Evolutionary conservation across 2,797 vertebrate genomes (phyloP), one percentile per base, ranked within the genome.

Genomic region (Centropyge bicolor): DNA sequence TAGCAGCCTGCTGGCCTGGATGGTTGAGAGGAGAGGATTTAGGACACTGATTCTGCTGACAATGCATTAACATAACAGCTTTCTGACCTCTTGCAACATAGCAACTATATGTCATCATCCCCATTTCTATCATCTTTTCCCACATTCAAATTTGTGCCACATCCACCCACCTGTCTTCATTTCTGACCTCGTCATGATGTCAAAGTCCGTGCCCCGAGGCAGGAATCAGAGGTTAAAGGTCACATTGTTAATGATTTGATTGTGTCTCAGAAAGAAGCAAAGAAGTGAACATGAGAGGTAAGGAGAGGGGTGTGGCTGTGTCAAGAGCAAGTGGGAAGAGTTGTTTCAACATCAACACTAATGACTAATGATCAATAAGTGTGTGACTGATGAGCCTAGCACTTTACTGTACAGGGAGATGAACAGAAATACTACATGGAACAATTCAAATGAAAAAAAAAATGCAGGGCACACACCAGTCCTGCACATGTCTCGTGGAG

Each of bases 181-280:
- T 55, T 49, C 61, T 45, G 27, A 45, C 52, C 46, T 49, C 9
- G 14, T 38, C 70, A 41, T 24, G 17, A 74, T 20, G 5, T 56
- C 51, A 66, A 49, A 20, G 0, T 36, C 51, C 36, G 8, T 51
- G 22, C 2, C 0, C 22, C 8, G 10, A 66, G 0, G 19, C 31
- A 70, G 8, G 17, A 83, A 17, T 24, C 12, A 49, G 17, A 61
- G 75, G 82, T 80, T 1, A 82, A 72, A 85, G 85, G 82, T 89
- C 57, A 63, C 51, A 70, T 55, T 70, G 67, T 83, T 75, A 60
- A 65, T 19, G 14, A 77, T 71, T 36, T 36, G 14, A 83, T 31
- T 81, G 54, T 45, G 57, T 52, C 54, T 76, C 20, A 24, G 27
- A 63, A 46, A 76, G 41, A 73, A 31, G 75, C 22, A 45, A 75